phyloP scores from a whole-genome alignment of 2,888 invertebrate genomes.

The Lasioglossum morio region DNA sequence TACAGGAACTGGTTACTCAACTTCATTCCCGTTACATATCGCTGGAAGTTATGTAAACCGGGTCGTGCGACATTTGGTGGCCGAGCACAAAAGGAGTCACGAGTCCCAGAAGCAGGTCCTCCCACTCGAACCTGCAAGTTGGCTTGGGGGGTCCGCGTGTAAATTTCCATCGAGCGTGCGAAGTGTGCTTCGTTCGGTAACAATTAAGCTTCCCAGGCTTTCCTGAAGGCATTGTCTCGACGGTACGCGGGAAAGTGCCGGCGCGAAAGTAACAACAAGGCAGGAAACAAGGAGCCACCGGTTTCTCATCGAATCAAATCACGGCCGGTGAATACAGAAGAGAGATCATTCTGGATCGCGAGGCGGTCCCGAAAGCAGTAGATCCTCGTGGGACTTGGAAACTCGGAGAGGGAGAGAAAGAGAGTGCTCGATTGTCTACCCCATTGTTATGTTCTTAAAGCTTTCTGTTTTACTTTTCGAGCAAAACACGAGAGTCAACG shows the following conservation, averaged over 20 bases:
- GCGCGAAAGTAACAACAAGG: constrained; percentile 73
- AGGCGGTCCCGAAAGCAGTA: constrained; percentile 47
- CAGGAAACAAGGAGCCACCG: constrained; percentile 56
- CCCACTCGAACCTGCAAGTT: not conserved
- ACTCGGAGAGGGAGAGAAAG: constrained; percentile 40
- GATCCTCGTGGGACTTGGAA: constrained; percentile 36
- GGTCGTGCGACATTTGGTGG: constrained; percentile 65
- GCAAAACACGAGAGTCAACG: not conserved
- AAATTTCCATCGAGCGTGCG: constrained; percentile 69
- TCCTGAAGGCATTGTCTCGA: constrained; percentile 69
- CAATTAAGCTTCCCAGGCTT: constrained; percentile 73
- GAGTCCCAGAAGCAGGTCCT: constrained; percentile 33
- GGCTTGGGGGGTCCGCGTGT: constrained; percentile 27
- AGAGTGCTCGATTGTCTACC: constrained; percentile 32
- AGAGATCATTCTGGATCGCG: constrained; percentile 43
- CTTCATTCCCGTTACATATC: constrained; percentile 66
- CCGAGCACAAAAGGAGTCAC: constrained; percentile 38
- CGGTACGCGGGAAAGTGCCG: constrained; percentile 69
- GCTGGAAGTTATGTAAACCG: constrained; percentile 70
- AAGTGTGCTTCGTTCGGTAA: constrained; percentile 67
- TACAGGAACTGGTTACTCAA: constrained; percentile 56
- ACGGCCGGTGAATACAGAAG: constrained; percentile 9
- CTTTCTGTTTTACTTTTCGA: constrained; percentile 1
- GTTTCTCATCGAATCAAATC: constrained; percentile 53
- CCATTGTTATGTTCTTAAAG: constrained; percentile 7